These are phyloP conservation scores for Symphodus melops DNA, from an alignment of 2,113 vertebrate species.

Conservation along the genomic window DNA sequence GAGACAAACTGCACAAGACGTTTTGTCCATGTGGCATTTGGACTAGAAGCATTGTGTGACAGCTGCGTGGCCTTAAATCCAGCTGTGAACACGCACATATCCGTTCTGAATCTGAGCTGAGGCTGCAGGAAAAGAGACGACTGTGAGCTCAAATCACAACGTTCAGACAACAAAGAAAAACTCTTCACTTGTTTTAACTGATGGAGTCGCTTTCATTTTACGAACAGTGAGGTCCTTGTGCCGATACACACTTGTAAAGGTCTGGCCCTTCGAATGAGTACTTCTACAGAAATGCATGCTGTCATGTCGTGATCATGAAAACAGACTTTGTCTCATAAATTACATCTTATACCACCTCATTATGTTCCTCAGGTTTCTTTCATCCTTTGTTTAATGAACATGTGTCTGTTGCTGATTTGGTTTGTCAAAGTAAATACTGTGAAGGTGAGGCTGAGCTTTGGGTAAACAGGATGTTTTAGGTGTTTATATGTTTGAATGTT, in stretches of 20 bases:
- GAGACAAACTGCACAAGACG: slow-evolving; percentile 5
- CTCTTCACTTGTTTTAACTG: background rate
- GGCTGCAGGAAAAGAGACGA: slow-evolving; percentile 3
- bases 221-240: background rate
- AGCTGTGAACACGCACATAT: background rate
- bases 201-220: background rate
- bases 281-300: background rate
- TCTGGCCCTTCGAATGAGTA: background rate
- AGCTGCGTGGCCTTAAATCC: slow-evolving; percentile 8
- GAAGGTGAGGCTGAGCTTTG: slow-evolving; percentile 28
- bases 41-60: background rate
- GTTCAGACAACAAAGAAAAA: background rate
- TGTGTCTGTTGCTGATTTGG: slow-evolving; percentile 7
- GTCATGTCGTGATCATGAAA: background rate
- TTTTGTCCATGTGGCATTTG: background rate
- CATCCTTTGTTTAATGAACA: background rate
- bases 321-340: no score
- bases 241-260: background rate
- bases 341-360: no score
- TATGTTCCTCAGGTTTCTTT: background rate
- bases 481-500: background rate
- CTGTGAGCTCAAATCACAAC: background rate
- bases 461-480: slow-evolving; percentile 21
- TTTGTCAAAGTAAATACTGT: background rate
- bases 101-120: background rate